Conservation (phyloP, 1,140 invertebrate species). For the Dinothrombium tinctorium region DNA sequence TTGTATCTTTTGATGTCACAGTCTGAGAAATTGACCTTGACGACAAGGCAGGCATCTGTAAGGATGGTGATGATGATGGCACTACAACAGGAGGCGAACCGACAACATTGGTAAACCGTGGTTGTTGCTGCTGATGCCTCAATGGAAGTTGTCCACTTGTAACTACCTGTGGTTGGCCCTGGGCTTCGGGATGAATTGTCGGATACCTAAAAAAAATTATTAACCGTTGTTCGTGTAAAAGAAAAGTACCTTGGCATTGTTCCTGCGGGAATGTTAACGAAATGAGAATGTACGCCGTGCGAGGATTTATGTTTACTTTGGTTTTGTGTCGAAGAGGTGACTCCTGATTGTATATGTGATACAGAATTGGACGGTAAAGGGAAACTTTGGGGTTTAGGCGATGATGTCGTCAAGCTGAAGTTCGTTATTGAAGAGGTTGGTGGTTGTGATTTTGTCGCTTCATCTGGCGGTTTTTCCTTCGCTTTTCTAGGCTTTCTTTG, state of each 20-base stretch:
- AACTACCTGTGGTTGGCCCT: slow-evolving; percentile 12
- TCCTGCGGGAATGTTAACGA: neutral
- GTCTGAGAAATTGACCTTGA: neutral
- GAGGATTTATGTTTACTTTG: neutral
- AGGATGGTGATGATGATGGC: neutral
- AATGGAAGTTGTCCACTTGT: slow-evolving; percentile 5
- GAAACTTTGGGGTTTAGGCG: neutral
- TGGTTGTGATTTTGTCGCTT: too few relatives aligned
- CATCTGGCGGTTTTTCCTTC: too few relatives aligned
- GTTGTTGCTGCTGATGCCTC: slow-evolving; percentile 7
- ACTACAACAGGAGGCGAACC: slow-evolving; percentile 9
- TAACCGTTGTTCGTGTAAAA: neutral
- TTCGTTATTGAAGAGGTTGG: too few relatives aligned
- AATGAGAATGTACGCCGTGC: neutral
- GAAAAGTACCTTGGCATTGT: neutral
- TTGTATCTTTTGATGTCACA: neutral
- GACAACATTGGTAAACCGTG: slow-evolving; percentile 11
- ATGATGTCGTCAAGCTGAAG: neutral
- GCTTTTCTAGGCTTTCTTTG: too few relatives aligned
- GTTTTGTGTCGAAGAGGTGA: neutral
- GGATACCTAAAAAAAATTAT: slow-evolving; percentile 1
- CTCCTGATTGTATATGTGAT: neutral
- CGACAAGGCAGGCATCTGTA: neutral
- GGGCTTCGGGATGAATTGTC: slow-evolving; percentile 13
- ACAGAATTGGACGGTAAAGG: slow-evolving; percentile 4